Evolutionary conservation across 2,113 vertebrate genomes (phyloP), one percentile per base, ranked within the genome.

Genomic region (Amia ocellicauda): DNA sequence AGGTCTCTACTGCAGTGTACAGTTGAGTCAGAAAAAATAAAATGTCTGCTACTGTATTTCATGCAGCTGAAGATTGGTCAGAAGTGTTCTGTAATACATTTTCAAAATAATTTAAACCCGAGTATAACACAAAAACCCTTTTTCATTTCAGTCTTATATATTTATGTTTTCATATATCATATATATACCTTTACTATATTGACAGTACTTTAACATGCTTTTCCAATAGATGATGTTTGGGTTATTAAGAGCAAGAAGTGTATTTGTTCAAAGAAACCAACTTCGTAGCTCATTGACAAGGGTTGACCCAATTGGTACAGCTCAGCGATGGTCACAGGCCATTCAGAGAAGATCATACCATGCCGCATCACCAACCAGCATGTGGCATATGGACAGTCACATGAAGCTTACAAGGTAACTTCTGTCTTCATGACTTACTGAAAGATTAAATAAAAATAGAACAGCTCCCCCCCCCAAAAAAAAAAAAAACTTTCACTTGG

Each of bases 221-320:
- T 41, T 41, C 13, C 40, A 41, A 41, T 13, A 41, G 40, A 41
- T 41, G 47, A 50, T 50, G 47, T 50, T n/a, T 11, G 47, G 47
- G 19, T 11, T 50, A 20, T n/a, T 50, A 50, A 50, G 47, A 50
- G 47, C 10, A 11, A 50, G 47, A 20, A n/a, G 47, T 11, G 19
- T 50, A 50, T 20, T 11, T 50, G 47, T 50, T 11, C 47, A 50
- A 50, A 50, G 47, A 20, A 20, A 50, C 47, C 4, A 17, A 50
- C 47, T 50, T 50, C 16, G 47, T 11, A 10, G 19, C 47, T 11
- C 47, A 50, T 50, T 50, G 47, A 20, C 47, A 11, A 50, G 47
- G 19, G 10, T 50, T 50, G 47, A 50, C 47, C 47, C 47, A 50
- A 50, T 50, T 50, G 47, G 47, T 50, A 50, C 47, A 50, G n/a